Evolutionary conservation across 2,888 invertebrate genomes (phyloP), one percentile per base, ranked within the genome.

Genomic region (Heliconius aoede): DNA sequence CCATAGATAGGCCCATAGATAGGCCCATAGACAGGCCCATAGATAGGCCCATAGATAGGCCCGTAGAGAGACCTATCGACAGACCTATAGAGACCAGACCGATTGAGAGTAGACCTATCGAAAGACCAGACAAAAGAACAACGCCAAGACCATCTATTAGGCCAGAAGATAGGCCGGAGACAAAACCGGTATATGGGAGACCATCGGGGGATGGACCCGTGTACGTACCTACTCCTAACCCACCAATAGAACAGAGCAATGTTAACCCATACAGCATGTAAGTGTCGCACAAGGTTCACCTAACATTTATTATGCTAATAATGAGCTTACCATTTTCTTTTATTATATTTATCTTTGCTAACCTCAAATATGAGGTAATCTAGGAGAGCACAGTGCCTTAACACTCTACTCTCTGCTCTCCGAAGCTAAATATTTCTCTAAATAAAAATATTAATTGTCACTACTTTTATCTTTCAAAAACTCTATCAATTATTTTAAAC

Each of bases 191-290:
- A 0, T 85, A 84, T 55, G 85, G 86, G 1, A 85, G 86, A 36
- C 89, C 89, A 1, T 78, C 85, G 0, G 86, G 83, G 1, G 83
- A 85, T 1, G 87, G 90, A 0, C 93, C 93, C 0, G 90, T 92
- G 9, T 93, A 90, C 78, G 85, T 86, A n/a, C 89, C 88, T 11
- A 88, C 89, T 3, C 78, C 81, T 15, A 86, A 86, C 36, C 84
- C 86, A 3, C 85, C 88, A 26, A 78, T 82, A 7, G 83, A 82
- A 28, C 83, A 86, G 68, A 82, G 83, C 76, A 85, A 86, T 73
- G 86, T 83, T 26, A 86, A 84, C 71, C 89, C 90, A 32, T 87
- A 88, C 58, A 91, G 88, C 82, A 91, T 93, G 93, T 93, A 78
- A 91, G 93, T 91, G 81, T 61, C 13, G 60, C 26, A 61, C 51